These are phyloP conservation scores for Otolemur garnettii DNA, from an alignment of 2,113 vertebrate genomes.

Conservation along the genomic window DNA sequence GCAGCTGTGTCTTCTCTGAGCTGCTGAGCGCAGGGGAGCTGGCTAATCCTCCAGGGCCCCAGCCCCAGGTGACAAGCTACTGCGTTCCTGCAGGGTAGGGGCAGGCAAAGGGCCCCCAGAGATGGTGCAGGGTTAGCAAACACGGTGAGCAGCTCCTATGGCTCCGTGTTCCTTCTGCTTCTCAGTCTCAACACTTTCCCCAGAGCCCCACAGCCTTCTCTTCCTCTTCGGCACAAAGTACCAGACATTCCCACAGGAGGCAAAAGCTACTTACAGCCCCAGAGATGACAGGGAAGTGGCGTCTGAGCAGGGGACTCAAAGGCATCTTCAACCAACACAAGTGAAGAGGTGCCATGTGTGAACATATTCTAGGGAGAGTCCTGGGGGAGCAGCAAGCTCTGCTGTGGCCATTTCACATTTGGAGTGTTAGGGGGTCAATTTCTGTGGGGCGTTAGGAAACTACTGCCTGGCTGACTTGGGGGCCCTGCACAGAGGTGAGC, in stretches of 20 bases:
- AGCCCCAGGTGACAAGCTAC: fast-evolving
- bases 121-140: not conserved
- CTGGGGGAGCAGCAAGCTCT: too few species aligned
- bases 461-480: fast-evolving
- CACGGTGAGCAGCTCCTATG: fast-evolving
- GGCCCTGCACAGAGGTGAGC: fast-evolving
- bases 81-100: not conserved
- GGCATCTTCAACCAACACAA: not conserved
- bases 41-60: fast-evolving
- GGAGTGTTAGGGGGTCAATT: not conserved
- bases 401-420: too few species aligned
- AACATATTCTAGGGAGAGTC: not conserved
- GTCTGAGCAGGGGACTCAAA: not conserved
- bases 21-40: not conserved
- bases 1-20: not conserved
- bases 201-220: fast-evolving
- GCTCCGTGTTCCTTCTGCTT: too few species aligned
- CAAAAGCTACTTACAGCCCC: not conserved
- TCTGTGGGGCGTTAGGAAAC: not conserved
- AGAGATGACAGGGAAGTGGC: not conserved
- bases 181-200: fast-evolving
- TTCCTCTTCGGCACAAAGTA: too few species aligned
- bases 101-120: not conserved
- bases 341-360: too few species aligned
- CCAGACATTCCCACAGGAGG: too few species aligned